Conservation (phyloP, 2,888 invertebrate species). For the Pandemis cinnamomeana region DNA sequence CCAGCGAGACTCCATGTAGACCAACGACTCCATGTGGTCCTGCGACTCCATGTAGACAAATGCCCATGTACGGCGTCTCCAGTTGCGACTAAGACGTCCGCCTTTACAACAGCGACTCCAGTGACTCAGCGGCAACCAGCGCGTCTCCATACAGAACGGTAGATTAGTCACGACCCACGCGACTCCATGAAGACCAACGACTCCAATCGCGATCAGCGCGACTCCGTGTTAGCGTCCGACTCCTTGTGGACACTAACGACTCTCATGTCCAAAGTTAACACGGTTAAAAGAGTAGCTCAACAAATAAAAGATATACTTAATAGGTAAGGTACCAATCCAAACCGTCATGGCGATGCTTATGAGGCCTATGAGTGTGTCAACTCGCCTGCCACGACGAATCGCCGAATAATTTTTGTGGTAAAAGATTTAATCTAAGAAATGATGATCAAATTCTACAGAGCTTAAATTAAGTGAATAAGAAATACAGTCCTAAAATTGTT, state of each 20-base stretch:
- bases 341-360: too few relatives aligned
- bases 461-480: too few relatives aligned
- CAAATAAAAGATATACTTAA: too few relatives aligned
- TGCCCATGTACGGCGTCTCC: slow-evolving; percentile 53
- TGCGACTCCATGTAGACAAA: background rate
- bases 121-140: background rate
- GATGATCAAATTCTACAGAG: too few relatives aligned
- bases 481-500: too few relatives aligned
- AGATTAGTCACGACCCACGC: background rate
- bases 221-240: background rate
- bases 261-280: too few relatives aligned
- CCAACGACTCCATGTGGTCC: background rate
- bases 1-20: slow-evolving; percentile 41
- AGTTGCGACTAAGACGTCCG: slow-evolving; percentile 47
- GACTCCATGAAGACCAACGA: background rate
- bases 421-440: too few relatives aligned
- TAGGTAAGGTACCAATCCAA: too few relatives aligned
- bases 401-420: too few relatives aligned
- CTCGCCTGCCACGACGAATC: too few relatives aligned
- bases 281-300: too few relatives aligned
- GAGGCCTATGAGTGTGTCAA: too few relatives aligned
- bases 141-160: background rate
- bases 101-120: background rate
- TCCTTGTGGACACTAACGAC: slow-evolving; percentile 18
- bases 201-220: background rate